phyloP scores from a whole-genome alignment of 2,113 vertebrate genomes.

The Cochlearius cochlearius region DNA sequence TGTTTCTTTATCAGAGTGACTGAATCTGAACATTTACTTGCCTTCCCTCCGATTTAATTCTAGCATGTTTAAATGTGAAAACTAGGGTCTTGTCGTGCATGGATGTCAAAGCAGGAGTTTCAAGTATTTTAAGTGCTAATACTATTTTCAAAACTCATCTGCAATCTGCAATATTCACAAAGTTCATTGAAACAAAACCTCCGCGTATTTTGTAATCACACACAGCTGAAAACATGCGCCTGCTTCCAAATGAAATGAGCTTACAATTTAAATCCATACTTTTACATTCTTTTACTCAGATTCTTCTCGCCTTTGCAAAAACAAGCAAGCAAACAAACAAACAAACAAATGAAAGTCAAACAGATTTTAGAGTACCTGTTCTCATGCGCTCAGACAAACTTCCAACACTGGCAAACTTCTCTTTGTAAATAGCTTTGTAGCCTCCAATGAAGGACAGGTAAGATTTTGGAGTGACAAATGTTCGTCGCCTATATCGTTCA shows the following conservation, averaged over 20 bases:
- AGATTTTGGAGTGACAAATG: constrained; percentile 85
- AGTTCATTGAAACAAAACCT: not conserved
- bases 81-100: not conserved
- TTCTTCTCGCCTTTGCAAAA: not conserved
- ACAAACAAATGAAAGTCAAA: not conserved
- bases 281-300: not conserved
- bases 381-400: constrained; percentile 79
- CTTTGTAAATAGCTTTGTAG: constrained; percentile 80
- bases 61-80: not conserved
- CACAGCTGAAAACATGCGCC: not conserved
- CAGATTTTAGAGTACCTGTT: constrained; percentile 70
- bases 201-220: not conserved
- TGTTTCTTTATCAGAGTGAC: not conserved
- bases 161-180: not conserved
- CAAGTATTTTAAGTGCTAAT: not conserved
- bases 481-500: constrained; percentile 79
- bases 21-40: not conserved
- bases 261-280: not conserved
- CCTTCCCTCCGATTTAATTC: not conserved
- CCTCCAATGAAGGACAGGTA: constrained; percentile 84
- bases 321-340: not conserved
- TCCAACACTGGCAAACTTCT: constrained; percentile 74
- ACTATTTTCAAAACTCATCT: not conserved
- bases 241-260: not conserved
- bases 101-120: not conserved